Evolutionary conservation across 1,140 invertebrate genomes (phyloP).

Genomic region (Calliopsis andreniformis): DNA sequence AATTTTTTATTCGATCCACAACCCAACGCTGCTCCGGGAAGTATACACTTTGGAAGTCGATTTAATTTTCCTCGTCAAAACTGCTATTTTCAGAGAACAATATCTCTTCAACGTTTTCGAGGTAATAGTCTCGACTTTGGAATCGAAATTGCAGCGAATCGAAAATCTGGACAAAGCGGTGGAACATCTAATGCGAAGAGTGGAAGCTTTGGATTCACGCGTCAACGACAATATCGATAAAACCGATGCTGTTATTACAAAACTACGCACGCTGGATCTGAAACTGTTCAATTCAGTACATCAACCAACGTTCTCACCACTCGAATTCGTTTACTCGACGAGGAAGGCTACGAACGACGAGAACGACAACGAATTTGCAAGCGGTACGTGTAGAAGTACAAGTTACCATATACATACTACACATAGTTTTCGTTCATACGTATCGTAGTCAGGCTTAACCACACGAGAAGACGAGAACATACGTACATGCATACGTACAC

Average conservation of each 20-base stretch:
- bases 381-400: slow-evolving; percentile 43
- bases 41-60: too few relatives aligned
- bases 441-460: too few relatives aligned
- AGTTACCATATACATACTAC: too few relatives aligned
- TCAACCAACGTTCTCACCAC: slow-evolving; percentile 67
- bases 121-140: slow-evolving; percentile 92
- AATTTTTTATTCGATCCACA: too few relatives aligned
- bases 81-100: slow-evolving; percentile 88
- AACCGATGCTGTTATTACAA: slow-evolving; percentile 90
- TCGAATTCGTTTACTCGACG: slow-evolving; percentile 66
- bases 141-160: slow-evolving; percentile 92
- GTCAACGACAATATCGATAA: slow-evolving; percentile 92
- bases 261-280: slow-evolving; percentile 87
- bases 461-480: too few relatives aligned
- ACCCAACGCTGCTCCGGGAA: too few relatives aligned
- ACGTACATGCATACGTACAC: too few relatives aligned
- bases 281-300: slow-evolving; percentile 87
- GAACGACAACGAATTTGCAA: slow-evolving; percentile 63
- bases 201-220: slow-evolving; percentile 89
- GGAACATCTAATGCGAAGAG: slow-evolving; percentile 90
- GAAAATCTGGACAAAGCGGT: slow-evolving; percentile 93
- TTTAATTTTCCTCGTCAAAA: too few relatives aligned
- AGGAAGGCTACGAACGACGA: slow-evolving; percentile 67
- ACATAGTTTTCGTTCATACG: background rate
- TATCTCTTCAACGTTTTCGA: slow-evolving; percentile 94